A percentile compares a stretch with the other conserved stretches of the same genome.
Evolutionary conservation across 2,797 vertebrate species (phyloP).

Genomic region (Typhlichthys eigenmanni): DNA sequence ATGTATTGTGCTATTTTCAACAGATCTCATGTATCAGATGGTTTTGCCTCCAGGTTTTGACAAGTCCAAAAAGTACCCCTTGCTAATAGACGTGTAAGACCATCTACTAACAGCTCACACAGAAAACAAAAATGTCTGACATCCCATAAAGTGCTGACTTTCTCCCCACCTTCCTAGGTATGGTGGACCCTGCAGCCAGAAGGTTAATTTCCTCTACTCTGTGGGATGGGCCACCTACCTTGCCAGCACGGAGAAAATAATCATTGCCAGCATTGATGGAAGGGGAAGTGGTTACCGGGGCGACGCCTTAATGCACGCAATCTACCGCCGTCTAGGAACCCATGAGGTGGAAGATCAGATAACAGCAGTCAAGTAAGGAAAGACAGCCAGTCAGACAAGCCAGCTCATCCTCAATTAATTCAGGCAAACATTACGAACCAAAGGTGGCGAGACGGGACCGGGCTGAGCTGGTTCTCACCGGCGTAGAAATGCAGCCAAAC

Average conservation of each 20-base stretch:
- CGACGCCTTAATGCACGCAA: slow-evolving; percentile 88
- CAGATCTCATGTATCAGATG: slow-evolving; percentile 96
- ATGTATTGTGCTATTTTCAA: not conserved
- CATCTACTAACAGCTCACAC: too few species aligned
- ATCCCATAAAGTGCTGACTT: not conserved
- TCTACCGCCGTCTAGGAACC: slow-evolving; percentile 90
- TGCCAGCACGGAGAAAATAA: slow-evolving; percentile 90
- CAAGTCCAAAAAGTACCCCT: slow-evolving; percentile 89
- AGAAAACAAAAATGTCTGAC: too few species aligned
- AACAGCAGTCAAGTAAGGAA: slow-evolving; percentile 82
- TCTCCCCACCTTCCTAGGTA: slow-evolving; percentile 77
- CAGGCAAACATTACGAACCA: slow-evolving; percentile 25
- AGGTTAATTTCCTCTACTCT: slow-evolving; percentile 78
- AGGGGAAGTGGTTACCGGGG: slow-evolving; percentile 96
- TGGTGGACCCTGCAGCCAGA: slow-evolving; percentile 94
- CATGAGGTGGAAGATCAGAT: slow-evolving; percentile 98
- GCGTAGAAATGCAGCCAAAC: too few species aligned
- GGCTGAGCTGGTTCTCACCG: not conserved
- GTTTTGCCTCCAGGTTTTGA: slow-evolving; percentile 89
- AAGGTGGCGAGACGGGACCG: not conserved
- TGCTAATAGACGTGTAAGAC: slow-evolving; percentile 97
- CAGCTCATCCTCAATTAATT: slow-evolving; percentile 13
- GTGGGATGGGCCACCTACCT: slow-evolving; percentile 91
- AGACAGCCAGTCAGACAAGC: slow-evolving; percentile 21
- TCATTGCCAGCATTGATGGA: slow-evolving; percentile 96